Base-by-base conservation (phyloP, 2,888 invertebrate genomes). In the Eupithecia dodoneata region DNA sequence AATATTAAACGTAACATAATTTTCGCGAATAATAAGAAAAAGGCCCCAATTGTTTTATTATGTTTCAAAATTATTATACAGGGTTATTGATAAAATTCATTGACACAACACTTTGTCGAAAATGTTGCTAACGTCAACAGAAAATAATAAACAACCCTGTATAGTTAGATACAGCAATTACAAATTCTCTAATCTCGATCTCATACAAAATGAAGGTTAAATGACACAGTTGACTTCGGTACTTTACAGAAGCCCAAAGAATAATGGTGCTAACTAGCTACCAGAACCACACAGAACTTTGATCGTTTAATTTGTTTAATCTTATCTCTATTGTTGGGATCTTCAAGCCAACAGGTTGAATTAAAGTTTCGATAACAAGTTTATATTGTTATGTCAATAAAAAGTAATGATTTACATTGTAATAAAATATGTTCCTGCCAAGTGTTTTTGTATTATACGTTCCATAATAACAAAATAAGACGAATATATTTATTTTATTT, bases 251-350 rank as follows among this genome's bases (percentile, higher is more conserved):
- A 15, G 42, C 42, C 18, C 42, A 15, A 15, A 42, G 7, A 66
- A 66, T 66, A 66, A 66, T 66, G 66, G 66, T 15, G 66, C 42
- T 42, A 66, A 66, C 66, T 13, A 66, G 42, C 66, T 66, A 30
- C 63, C 30, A 63, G 12, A 63, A 30, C 63, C 63, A 63, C 63
- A 18, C 66, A 42, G 42, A 66, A 66, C 66, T 6, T 66, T 66
- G 7, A 42, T 15, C 41, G 66, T 42, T 66, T 42, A 66, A 42
- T 66, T 66, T 66, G 42, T 42, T 66, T 15, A 66, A 66, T 66
- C 66, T 42, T 15, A 13, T 18, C 66, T 66, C 66, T 13, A 66
- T 66, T 42, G 66, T 66, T 66, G 66, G 63, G 18, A 18, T 18
- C 18, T n/a, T 18, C 59, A 59, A 59, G 18, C 18, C 18, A 59